A percentile compares a stretch with the other conserved stretches of the same genome.
Conservation (phyloP, 2,113 vertebrate species). For the Scopus umbretta region DNA sequence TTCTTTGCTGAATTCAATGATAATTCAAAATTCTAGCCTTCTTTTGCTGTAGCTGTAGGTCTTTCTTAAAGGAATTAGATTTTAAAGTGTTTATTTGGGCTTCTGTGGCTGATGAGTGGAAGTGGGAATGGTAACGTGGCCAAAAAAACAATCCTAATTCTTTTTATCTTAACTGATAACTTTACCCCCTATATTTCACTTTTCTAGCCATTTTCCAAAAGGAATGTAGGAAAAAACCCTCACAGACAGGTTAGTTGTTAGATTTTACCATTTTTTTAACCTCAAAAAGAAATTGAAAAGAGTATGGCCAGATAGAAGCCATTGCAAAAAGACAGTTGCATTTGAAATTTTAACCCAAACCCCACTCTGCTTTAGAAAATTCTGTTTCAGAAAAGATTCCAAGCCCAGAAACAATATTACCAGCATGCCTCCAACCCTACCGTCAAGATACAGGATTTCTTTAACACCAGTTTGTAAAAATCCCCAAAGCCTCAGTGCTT, state of each 20-base stretch:
- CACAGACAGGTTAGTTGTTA: not conserved
- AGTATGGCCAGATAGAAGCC: not conserved
- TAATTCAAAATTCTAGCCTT: not conserved
- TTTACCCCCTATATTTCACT: not conserved
- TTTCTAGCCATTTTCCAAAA: not conserved
- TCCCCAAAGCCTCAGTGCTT: constrained; percentile 10
- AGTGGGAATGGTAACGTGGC: not conserved
- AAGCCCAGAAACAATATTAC: not conserved
- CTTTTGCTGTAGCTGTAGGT: not conserved
- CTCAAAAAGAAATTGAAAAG: not conserved
- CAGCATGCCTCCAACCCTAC: not conserved
- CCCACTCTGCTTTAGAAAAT: not conserved
- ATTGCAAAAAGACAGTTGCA: not conserved
- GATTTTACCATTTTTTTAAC: not conserved
- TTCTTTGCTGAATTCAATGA: not conserved
- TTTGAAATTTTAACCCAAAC: not conserved
- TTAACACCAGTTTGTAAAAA: constrained; percentile 2
- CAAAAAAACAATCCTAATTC: not conserved
- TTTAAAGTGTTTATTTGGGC: not conserved
- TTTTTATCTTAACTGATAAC: not conserved
- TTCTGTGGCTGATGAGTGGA: not conserved
- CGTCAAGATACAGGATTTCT: not conserved
- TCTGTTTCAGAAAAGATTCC: not conserved
- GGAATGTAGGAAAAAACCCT: not conserved
- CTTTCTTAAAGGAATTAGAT: not conserved